Base-by-base conservation (phyloP, 2,888 invertebrate species). In the Eubasilissa splendida region DNA sequence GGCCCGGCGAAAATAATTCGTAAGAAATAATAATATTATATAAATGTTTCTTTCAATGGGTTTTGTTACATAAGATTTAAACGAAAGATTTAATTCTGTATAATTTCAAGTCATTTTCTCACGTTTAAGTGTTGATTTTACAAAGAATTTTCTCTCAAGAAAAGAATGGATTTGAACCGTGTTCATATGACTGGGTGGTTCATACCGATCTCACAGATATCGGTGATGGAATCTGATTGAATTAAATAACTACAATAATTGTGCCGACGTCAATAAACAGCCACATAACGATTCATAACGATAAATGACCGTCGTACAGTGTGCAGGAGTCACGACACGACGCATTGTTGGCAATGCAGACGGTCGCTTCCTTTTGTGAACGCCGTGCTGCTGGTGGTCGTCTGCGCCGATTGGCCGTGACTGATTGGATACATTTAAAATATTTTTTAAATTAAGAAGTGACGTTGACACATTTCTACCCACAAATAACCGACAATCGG, bases 321-420 rank as follows among this genome's bases (percentile, higher is more conserved):
- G 53, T 53, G 56, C 71, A 73, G 71, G 50, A 74, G 63, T 74
- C 73, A 73, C 79, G 79, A 60, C 22, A 31, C 31, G 54, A 53
- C 53, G 65, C 8, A 65, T 76, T 76, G 76, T 76, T 56, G 76
- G 65, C 65, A 78, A 70, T 60, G 71, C 71, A 60, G 68, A 33
- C 78, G 68, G 79, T 68, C 79, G 73, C 75, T 75, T 79, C 79
- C 75, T 79, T 79, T 79, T 79, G 71, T 56, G 65, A 75, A 59
- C 33, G 68, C 76, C 71, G 54, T 73, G 53, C 31, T 63, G 53
- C 71, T 63, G 80, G 76, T 74, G 71, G 80, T 76, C 80, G 70
- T 31, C 70, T n/a, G 42, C 81, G 77, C 81, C 81, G 83, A 81
- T 81, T 83, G 80, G 79, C 76, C 74, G 76, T 83, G 83, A 83